Base-by-base conservation (phyloP, 2,888 invertebrate species). In the Acleris holmiana region DNA sequence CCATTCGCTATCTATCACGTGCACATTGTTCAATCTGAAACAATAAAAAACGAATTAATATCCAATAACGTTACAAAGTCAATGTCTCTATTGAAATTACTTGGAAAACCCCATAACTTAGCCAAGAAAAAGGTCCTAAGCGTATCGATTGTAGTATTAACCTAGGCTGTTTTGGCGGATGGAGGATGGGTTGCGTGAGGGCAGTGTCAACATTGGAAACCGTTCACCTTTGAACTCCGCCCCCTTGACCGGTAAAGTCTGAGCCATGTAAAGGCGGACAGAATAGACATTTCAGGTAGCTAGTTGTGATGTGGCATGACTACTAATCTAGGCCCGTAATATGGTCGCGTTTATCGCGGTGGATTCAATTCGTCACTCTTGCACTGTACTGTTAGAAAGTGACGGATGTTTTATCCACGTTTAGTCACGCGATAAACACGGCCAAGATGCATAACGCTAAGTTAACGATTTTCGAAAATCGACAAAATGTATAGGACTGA, bases 141-240 rank as follows among this genome's bases (percentile, higher is more conserved):
- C 2, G 3, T 61, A 21, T 23, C 21, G 19, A 19, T 25, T 15
- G 25, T 5, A 0, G 19, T 19, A 29, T 8, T 13, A 8, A 54
- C 7, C 35, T 55, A 49, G 41, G 60, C 19, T 35, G 49, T 65
- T 65, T 23, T 46, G 21, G 18, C 23, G 18, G 49, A 4, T 13
- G 23, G 6, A 6, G 25, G 46, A 55, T 49, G 6, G 64, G 41
- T 65, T 46, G 65, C 65, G 65, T 65, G 65, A 59, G 13, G 46
- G 55, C 23, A 46, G 55, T 60, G 65, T 65, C 65, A 60, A 65
- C 65, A 65, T 60, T 50, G n/a, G 65, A 55, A 59, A 53, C n/a
- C 65, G 29, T 65, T 65, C 65, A 65, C 65, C 65, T 65, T 65
- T 65, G 54, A 65, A 60, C 55, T 50, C 53, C 53, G 29, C 44